Conservation (phyloP, 37 sponge, comb jelly and placozoan genomes). For the Crambe crambe region DNA sequence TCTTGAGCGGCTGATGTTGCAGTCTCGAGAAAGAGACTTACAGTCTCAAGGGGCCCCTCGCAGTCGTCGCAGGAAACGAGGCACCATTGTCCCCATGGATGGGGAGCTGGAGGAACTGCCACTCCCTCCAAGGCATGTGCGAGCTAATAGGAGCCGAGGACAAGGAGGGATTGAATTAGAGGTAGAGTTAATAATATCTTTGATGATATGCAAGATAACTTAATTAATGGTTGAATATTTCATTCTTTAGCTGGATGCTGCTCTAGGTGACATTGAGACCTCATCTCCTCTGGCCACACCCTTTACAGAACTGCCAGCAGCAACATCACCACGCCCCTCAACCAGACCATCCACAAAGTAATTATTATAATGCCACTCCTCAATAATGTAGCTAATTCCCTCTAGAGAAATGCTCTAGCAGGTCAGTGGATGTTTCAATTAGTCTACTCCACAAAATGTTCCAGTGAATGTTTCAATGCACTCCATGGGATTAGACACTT, state of each 20-base stretch:
- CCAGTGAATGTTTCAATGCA: background rate
- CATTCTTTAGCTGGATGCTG: slow-evolving; percentile 19
- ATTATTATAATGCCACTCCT: background rate
- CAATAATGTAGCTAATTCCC: background rate
- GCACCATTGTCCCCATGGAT: background rate
- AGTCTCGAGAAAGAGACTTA: slow-evolving; percentile 4
- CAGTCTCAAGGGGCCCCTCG: background rate
- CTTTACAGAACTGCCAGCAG: background rate
- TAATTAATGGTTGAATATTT: background rate
- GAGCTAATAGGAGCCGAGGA: background rate
- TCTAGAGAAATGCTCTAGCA: background rate
- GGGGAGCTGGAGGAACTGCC: background rate
- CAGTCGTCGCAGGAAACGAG: slow-evolving; percentile 15
- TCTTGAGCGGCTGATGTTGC: slow-evolving; percentile 32
- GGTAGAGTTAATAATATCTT: background rate
- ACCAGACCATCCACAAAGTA: slow-evolving; percentile 30
- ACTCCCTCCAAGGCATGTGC: background rate
- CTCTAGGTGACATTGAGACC: slow-evolving; percentile 22
- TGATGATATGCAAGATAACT: too few relatives aligned
- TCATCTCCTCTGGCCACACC: slow-evolving; percentile 25
- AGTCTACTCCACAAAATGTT: background rate
- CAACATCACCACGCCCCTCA: background rate
- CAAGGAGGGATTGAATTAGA: background rate
- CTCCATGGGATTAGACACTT: background rate
- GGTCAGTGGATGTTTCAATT: too few relatives aligned